Base-by-base conservation (phyloP, 2,113 vertebrate species). In the Ivindomyrus marchei region DNA sequence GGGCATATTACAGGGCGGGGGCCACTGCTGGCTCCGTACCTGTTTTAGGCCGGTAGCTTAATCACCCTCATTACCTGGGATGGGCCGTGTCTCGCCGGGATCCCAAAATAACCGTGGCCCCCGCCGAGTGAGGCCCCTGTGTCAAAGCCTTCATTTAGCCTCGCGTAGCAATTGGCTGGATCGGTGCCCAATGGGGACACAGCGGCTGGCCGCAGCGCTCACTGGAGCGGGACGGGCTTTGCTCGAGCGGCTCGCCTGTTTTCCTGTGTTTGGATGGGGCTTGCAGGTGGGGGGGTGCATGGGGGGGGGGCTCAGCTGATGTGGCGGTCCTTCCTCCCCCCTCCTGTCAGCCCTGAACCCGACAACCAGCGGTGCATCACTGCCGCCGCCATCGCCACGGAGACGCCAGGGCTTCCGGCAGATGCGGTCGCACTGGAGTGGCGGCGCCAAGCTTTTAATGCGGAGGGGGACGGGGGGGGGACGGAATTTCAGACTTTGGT, bases 61-160 rank as follows among this genome's bases (percentile, higher is more conserved):
- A 96, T 95, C 93, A 93, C 93, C 93, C 90, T 96, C 93, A 95
- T 95, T 95, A 95, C 95, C 94, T 95, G 94, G 93, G 94, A 94
- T 89, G 92, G 94, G 94, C 93, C 92, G 31, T 89, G 94, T 95
- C 95, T 95, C 92, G 93, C 92, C 94, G 93, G 93, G 92, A 91
- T 90, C 89, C 50, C 56, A 47, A 90, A 87, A 90, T 74, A 87
- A 87, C 56, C 24, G 27, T 62, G 17, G 56, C 62, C 70, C 49
- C 47, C 31, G 31, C 27, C 31, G 49, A 53, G 8, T 8, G 42
- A 89, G 87, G 56, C 56, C 88, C 52, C 52, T 39, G 85, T 77
- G 58, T 90, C 89, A 90, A 87, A 74, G 84, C 89, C 85, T 85
- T 90, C 85, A 90, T 89, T 83, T 70, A 86, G 84, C 53, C 58